phyloP scores from a whole-genome alignment of 2,113 vertebrate genomes.

The Tonatia bakeri region DNA sequence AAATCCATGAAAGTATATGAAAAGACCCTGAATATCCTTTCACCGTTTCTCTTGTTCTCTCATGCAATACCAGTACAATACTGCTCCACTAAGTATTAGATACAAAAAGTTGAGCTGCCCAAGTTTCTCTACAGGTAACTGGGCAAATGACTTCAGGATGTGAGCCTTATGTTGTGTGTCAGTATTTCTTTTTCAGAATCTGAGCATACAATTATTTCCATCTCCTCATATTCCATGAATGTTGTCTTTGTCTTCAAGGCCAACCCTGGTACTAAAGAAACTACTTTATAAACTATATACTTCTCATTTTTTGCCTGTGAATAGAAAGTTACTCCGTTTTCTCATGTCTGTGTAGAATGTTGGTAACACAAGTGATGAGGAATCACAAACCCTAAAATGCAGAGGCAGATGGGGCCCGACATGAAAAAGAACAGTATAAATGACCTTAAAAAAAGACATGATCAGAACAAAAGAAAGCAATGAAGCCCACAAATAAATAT shows the following conservation, averaged over 20 bases:
- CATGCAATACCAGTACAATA: neutral
- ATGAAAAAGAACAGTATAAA: neutral
- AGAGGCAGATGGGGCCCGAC: neutral
- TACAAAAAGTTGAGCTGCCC: neutral
- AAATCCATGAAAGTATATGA: neutral
- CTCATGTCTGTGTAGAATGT: neutral
- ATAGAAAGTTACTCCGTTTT: constrained; percentile 27
- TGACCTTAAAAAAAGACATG: neutral
- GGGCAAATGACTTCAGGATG: neutral
- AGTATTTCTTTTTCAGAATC: neutral
- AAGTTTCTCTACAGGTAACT: neutral
- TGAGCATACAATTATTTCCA: neutral
- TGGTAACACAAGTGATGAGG: neutral
- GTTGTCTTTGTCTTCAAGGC: constrained; percentile 20
- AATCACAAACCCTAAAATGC: neutral
- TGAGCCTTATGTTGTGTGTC: neutral
- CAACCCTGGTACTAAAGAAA: neutral
- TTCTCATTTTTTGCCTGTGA: neutral
- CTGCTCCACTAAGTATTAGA: neutral
- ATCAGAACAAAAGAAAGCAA: neutral
- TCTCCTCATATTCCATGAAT: neutral
- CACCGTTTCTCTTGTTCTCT: neutral
- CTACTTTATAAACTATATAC: neutral
- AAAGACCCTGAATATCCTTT: neutral
- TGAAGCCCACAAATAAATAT: neutral